These are phyloP conservation scores for Vanessa tameamea DNA, from an alignment of 1,140 invertebrate genomes.

Conservation along the genomic window DNA sequence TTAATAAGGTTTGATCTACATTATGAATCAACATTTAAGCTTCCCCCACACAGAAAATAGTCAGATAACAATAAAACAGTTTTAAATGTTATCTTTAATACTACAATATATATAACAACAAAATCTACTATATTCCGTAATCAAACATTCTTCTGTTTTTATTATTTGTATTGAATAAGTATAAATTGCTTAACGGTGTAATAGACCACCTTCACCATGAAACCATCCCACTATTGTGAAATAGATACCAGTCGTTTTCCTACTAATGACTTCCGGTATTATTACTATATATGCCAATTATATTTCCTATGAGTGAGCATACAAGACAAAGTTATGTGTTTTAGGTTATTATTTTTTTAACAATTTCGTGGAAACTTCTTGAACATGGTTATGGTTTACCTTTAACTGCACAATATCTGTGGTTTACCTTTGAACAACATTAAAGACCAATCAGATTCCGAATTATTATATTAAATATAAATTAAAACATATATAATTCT, in stretches of 20 bases:
- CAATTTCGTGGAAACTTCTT: conserved; percentile 1
- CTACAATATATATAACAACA: no score
- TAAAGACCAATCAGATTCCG: no score
- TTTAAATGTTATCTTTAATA: background rate
- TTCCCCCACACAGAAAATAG: no score
- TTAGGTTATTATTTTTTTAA: conserved; percentile 12
- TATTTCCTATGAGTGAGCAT: conserved; percentile 51
- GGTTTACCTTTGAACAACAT: no score
- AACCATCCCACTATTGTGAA: conserved; percentile 60
- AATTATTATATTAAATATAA: no score
- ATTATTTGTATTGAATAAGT: background rate
- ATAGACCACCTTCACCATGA: conserved; percentile 43
- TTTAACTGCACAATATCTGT: no score
- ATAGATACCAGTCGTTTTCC: conserved; percentile 71
- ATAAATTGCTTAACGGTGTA: conserved; percentile 45
- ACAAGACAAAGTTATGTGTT: conserved; percentile 26
- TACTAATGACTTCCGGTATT: conserved; percentile 77
- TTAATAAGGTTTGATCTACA: no score
- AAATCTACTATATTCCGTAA: background rate
- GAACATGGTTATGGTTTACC: background rate
- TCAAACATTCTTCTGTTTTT: background rate
- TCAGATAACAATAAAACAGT: background rate
- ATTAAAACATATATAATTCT: background rate
- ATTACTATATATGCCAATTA: conserved; percentile 72
- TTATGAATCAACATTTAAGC: no score